Base-by-base conservation (phyloP, 2,888 invertebrate species). In the Chesias legatella region DNA sequence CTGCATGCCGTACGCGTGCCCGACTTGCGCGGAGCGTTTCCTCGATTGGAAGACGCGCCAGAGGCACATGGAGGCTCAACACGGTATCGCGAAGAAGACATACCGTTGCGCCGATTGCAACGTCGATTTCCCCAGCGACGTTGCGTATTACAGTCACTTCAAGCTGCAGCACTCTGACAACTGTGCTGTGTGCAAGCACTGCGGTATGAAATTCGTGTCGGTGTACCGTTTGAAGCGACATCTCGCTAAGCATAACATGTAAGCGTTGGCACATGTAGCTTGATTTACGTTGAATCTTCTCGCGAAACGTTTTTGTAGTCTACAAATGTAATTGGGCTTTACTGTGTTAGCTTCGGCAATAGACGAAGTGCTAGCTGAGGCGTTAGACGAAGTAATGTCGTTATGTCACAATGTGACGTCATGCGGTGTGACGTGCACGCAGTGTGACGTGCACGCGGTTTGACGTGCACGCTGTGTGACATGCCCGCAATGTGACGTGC, bases 1-100 rank as follows among this genome's bases (percentile, higher is more conserved):
- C 0, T 85, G 85, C 48, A 75, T 84, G 79, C 77, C 83, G 0
- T 85, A 86, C 50, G 72, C 76, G 10, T 86, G 85, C 48, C 69
- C 71, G 0, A 76, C 77, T 29, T 86, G 85, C 35, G 65, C 69
- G 6, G 83, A 84, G 45, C 53, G 85, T 24, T 86, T 86, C 49
- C 52, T 73, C 0, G 76, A 80, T 51, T 82, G 76, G 67, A 80
- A 79, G 39, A 53, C 63, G 0, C 60, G 80, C 23, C 74, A 70
- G 35, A 64, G 71, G 1, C 85, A 86, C n/a, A 70, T 86, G 82
- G 81, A 83, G 29, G 50, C 58, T 0, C 66, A 66, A 0, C 85
- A 86, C 35, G 84, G 85, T 0, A 70, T 73, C 20, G 57, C 67
- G 2, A 77, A 69, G 40, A 68, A 64, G 21, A 60, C 68, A 0